phyloP scores from a whole-genome alignment of 1,140 invertebrate species.

The Bombus pyrosoma region DNA sequence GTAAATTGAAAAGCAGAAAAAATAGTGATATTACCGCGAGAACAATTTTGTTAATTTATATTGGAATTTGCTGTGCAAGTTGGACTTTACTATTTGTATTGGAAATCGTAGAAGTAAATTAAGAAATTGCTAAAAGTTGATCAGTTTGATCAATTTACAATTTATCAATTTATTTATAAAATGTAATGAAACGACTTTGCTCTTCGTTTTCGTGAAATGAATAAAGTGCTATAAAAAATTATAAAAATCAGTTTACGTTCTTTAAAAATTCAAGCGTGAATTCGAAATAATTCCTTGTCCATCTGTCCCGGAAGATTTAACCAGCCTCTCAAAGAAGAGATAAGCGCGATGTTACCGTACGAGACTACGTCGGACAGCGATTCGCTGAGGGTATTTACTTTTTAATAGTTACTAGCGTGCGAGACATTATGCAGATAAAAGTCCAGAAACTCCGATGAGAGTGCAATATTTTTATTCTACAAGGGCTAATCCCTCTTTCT shows the following conservation, averaged over 20 bases:
- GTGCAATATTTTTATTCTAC: not conserved
- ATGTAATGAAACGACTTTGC: not conserved
- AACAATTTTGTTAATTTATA: not conserved
- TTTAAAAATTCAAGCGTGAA: not conserved
- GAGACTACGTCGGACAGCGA: conserved; percentile 12
- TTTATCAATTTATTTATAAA: no score
- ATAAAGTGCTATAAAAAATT: not conserved
- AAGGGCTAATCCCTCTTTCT: not conserved
- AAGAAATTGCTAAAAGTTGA: not conserved
- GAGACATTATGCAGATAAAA: conserved; percentile 13
- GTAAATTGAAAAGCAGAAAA: not conserved
- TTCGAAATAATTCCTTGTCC: conserved; percentile 30
- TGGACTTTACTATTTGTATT: no score
- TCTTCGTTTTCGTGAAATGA: not conserved
- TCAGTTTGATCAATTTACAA: no score
- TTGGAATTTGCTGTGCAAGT: not conserved
- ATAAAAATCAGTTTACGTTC: not conserved
- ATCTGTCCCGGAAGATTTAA: not conserved
- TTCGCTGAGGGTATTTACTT: not conserved
- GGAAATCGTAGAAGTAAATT: no score
- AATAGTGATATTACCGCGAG: not conserved
- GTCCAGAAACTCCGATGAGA: not conserved
- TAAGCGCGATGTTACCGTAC: conserved; percentile 3
- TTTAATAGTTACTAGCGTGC: not conserved
- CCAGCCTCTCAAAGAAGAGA: conserved; percentile 15